These are phyloP conservation scores for Drosophila multiciliata DNA, from an alignment of 2,888 invertebrate genomes.

Conservation along the genomic window DNA sequence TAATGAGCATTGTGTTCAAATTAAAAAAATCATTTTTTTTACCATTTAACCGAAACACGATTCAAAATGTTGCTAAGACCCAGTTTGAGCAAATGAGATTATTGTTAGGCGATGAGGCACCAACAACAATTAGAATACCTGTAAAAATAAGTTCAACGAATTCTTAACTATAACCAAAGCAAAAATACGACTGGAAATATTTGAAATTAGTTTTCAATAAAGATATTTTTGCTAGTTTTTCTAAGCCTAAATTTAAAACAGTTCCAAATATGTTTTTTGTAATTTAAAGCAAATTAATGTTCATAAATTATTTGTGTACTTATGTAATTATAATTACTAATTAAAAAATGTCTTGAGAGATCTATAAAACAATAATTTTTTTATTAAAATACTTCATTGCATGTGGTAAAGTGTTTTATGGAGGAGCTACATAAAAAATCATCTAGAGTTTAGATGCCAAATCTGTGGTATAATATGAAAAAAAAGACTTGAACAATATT, in stretches of 20 bases:
- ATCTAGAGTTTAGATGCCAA: background rate
- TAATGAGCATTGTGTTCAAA: background rate
- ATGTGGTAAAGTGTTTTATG: background rate
- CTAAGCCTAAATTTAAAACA: too few relatives aligned
- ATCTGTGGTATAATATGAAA: background rate
- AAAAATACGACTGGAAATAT: background rate
- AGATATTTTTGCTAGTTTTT: background rate
- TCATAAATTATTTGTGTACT: background rate
- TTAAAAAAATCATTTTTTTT: background rate
- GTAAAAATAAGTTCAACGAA: background rate
- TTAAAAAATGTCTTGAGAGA: too few relatives aligned
- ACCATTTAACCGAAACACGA: too few relatives aligned
- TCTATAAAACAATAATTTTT: background rate
- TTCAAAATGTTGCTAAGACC: too few relatives aligned
- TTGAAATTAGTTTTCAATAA: background rate
- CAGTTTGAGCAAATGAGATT: too few relatives aligned
- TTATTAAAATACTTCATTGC: background rate
- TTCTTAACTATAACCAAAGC: background rate
- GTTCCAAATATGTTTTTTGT: background rate
- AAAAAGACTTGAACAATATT: background rate
- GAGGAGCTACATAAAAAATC: background rate
- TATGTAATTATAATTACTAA: background rate
- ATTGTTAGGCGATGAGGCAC: too few relatives aligned
- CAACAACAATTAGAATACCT: too few relatives aligned
- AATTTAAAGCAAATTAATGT: background rate